phyloP scores from a whole-genome alignment of 2,888 invertebrate species.

The Scelioninae gen. 2 region DNA sequence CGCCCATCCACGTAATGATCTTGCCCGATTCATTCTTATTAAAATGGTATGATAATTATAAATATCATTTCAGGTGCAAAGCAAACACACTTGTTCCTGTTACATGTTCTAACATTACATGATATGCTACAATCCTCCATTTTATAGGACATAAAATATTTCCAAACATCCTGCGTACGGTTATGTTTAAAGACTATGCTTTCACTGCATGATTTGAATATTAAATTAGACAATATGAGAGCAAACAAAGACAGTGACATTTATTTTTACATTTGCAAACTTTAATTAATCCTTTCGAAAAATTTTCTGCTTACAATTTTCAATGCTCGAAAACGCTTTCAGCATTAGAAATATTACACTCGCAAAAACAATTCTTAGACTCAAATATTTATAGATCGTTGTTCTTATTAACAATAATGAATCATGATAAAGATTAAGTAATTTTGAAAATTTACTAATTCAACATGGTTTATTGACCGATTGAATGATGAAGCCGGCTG shows the following conservation, averaged over 20 bases:
- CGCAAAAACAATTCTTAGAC: too few species aligned
- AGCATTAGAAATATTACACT: too few species aligned
- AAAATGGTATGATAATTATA: neutral
- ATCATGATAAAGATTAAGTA: too few species aligned
- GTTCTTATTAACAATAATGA: too few species aligned
- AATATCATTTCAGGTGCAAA: neutral
- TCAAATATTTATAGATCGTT: too few species aligned
- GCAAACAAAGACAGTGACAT: constrained; percentile 33
- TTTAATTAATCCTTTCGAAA: neutral
- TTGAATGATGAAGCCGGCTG: too few species aligned
- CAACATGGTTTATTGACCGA: too few species aligned
- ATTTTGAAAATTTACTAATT: too few species aligned
- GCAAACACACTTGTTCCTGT: constrained; percentile 6
- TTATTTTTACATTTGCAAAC: constrained; percentile 26
- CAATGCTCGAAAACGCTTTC: too few species aligned
- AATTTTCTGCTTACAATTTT: too few species aligned
- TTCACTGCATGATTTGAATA: constrained; percentile 46
- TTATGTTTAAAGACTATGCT: constrained; percentile 32
- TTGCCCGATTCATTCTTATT: neutral
- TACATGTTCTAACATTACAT: constrained; percentile 23
- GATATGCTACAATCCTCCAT: constrained; percentile 16
- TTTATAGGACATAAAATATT: constrained; percentile 31
- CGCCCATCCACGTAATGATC: neutral
- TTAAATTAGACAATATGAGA: constrained; percentile 32
- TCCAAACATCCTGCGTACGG: constrained; percentile 43